Conservation (phyloP, 2,113 vertebrate species). For the Zeus faber region DNA sequence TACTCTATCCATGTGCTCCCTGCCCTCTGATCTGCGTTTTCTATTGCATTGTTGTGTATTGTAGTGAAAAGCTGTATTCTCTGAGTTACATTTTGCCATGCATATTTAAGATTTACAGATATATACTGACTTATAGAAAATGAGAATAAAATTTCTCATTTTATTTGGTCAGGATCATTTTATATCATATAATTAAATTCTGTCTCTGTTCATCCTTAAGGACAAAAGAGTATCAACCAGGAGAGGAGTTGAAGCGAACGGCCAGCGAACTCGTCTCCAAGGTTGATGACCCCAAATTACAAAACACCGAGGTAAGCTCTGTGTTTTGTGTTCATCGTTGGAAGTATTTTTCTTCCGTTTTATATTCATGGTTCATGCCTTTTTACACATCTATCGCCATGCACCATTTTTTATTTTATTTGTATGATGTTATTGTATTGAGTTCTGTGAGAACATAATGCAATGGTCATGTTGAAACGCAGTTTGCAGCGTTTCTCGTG, state of each 20-base stretch:
- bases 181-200: background rate
- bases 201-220: conserved; percentile 59
- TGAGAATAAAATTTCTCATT: no score
- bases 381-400: conserved; percentile 39
- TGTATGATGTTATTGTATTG: background rate
- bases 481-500: conserved; percentile 5
- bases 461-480: background rate
- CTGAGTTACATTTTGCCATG: no score
- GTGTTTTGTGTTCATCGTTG: conserved; percentile 10
- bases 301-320: conserved; percentile 89
- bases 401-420: conserved; percentile 30
- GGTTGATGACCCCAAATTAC: conserved; percentile 92
- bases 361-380: conserved; percentile 15
- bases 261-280: conserved; percentile 94
- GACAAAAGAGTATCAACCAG: conserved; percentile 90
- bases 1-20: no score
- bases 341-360: no score
- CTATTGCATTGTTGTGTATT: no score
- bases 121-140: no score
- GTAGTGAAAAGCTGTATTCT: no score
- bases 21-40: no score
- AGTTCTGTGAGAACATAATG: background rate
- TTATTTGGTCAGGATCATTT: background rate
- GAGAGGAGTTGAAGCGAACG: conserved; percentile 86
- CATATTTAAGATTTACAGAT: no score